phyloP scores from a whole-genome alignment of 2,797 vertebrate genomes.

The Rhinatrema bivittatum region DNA sequence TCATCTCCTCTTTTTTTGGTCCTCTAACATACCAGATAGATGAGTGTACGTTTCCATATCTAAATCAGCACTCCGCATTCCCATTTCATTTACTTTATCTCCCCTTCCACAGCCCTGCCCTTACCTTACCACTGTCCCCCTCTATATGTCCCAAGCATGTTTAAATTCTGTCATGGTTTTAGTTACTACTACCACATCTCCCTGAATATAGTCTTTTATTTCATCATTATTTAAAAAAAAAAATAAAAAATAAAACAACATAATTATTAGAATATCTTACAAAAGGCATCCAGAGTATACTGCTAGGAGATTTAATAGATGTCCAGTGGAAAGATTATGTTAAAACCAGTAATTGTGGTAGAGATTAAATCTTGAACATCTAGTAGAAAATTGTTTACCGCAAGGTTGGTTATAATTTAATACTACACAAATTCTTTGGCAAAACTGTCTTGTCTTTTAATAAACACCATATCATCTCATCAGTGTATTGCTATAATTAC shows the following conservation, averaged over 20 bases:
- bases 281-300: conserved; percentile 16
- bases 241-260: too few species aligned
- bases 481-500: conserved; percentile 55
- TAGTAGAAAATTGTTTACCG: conserved; percentile 2
- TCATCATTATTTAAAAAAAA: conserved; percentile 36
- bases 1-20: too few species aligned
- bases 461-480: conserved; percentile 36
- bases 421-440: conserved; percentile 22
- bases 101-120: too few species aligned
- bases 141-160: too few species aligned
- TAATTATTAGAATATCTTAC: conserved; percentile 12
- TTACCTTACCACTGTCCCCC: too few species aligned
- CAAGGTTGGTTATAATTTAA: conserved; percentile 31
- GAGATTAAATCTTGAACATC: not conserved
- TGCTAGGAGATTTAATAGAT: conserved; percentile 5
- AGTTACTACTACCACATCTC: too few species aligned
- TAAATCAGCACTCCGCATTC: too few species aligned
- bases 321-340: conserved; percentile 10
- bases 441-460: conserved; percentile 31
- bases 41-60: too few species aligned
- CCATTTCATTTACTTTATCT: too few species aligned
- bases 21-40: too few species aligned
- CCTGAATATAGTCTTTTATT: conserved; percentile 20
- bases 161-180: too few species aligned
- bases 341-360: conserved; percentile 13